These are phyloP conservation scores for Rhaphigaster nebulosa DNA, from an alignment of 2,888 invertebrate species.

Conservation along the genomic window DNA sequence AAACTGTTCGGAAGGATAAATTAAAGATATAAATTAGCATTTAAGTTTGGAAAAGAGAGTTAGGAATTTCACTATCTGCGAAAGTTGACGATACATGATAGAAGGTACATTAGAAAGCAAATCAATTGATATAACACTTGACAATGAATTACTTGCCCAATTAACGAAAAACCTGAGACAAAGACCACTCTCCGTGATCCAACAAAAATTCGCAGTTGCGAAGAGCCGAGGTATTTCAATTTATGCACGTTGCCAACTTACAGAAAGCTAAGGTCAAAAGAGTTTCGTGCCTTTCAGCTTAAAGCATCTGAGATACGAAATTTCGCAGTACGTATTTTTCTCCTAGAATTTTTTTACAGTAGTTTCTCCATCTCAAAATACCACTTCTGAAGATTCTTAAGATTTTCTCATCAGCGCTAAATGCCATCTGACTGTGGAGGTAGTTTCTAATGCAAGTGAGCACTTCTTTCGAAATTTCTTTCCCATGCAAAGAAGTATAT, in stretches of 20 bases:
- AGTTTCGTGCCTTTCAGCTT: neutral
- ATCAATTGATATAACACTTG: no score
- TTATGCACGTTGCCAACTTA: neutral
- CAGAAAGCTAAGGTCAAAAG: neutral
- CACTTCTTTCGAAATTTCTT: neutral
- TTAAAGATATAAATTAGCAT: no score
- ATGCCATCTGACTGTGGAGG: neutral
- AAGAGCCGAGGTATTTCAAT: neutral
- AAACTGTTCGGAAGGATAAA: no score
- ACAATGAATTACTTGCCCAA: neutral
- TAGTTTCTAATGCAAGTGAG: neutral
- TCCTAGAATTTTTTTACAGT: neutral
- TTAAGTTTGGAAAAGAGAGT: no score
- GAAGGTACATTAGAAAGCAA: no score
- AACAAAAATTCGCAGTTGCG: no score
- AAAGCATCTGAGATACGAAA: neutral
- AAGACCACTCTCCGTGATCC: no score
- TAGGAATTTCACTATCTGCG: no score
- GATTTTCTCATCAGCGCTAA: constrained; percentile 20
- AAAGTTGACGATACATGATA: no score
- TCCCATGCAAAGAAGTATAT: neutral
- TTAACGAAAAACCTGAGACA: neutral
- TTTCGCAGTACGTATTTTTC: neutral
- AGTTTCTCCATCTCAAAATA: neutral
- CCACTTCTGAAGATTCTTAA: constrained; percentile 20